A percentile compares a stretch with the other conserved stretches of the same genome.
phyloP scores from a whole-genome alignment of 2,888 invertebrate genomes.

The Patella ulyssiponensis region DNA sequence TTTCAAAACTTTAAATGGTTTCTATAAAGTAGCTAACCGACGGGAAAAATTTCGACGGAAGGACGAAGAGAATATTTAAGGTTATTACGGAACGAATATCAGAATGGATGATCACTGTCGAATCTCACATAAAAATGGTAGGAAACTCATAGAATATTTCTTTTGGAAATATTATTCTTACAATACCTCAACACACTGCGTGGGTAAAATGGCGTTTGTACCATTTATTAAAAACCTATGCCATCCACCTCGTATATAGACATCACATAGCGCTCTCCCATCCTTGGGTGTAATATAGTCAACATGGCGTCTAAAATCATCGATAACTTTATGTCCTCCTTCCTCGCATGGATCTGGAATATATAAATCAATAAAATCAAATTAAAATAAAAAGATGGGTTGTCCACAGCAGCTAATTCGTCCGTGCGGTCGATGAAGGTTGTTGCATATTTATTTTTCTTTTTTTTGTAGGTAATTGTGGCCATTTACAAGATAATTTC shows the following conservation, averaged over 20 bases:
- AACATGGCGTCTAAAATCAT: constrained; percentile 40
- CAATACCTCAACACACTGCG: constrained; percentile 41
- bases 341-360: constrained; percentile 40
- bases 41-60: too few species aligned
- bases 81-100: too few species aligned
- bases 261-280: constrained; percentile 38
- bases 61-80: too few species aligned
- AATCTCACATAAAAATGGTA: too few species aligned
- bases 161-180: not conserved
- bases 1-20: too few species aligned
- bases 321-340: constrained; percentile 35
- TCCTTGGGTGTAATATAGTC: constrained; percentile 15
- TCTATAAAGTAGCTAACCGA: too few species aligned
- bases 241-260: constrained; percentile 39
- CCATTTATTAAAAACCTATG: constrained; percentile 46
- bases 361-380: not conserved
- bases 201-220: constrained; percentile 43
- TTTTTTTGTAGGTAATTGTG: too few species aligned
- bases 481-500: too few species aligned
- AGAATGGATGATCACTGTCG: too few species aligned
- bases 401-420: too few species aligned
- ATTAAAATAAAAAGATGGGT: not conserved
- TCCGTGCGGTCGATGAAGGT: too few species aligned
- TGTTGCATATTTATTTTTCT: too few species aligned
- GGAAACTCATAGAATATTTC: not conserved